Percentiles rank a stretch among this genome's conserved stretches.
phyloP scores from a whole-genome alignment of 2,888 invertebrate genomes.

The Mythimna albipuncta region DNA sequence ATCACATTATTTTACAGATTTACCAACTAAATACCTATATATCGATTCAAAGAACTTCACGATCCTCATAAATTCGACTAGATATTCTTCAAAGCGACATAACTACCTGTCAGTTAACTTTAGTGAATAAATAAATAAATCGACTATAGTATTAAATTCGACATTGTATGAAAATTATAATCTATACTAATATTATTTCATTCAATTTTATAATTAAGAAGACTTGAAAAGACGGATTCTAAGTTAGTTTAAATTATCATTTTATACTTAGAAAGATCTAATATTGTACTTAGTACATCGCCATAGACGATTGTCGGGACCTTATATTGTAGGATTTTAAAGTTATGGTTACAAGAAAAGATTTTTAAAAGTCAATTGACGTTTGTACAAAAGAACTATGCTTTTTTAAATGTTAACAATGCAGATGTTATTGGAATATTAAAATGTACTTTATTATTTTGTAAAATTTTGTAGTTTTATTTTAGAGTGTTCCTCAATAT shows the following conservation, averaged over 20 bases:
- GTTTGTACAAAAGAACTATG: slow-evolving; percentile 77
- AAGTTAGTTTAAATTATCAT: slow-evolving; percentile 24
- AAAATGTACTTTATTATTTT: slow-evolving; percentile 77
- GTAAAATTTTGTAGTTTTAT: slow-evolving; percentile 61
- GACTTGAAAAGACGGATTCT: slow-evolving; percentile 29
- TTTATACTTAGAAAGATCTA: slow-evolving; percentile 46
- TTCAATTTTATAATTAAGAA: slow-evolving; percentile 10
- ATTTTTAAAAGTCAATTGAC: slow-evolving; percentile 60
- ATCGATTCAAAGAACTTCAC: neutral
- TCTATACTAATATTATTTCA: slow-evolving; percentile 9
- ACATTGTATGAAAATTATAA: slow-evolving; percentile 20
- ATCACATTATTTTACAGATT: neutral
- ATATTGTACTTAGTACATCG: slow-evolving; percentile 53
- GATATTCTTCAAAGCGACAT: neutral
- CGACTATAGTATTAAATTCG: neutral
- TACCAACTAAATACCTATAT: neutral
- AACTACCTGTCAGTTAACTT: neutral
- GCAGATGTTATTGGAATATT: slow-evolving; percentile 78
- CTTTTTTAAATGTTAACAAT: slow-evolving; percentile 81
- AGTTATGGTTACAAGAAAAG: slow-evolving; percentile 50
- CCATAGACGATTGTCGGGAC: slow-evolving; percentile 67
- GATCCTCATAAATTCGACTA: neutral
- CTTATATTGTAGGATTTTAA: slow-evolving; percentile 56
- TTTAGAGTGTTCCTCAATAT: neutral
- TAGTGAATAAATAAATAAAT: neutral